phyloP scores from a whole-genome alignment of 2,888 invertebrate genomes.

The Dynastes maya region DNA sequence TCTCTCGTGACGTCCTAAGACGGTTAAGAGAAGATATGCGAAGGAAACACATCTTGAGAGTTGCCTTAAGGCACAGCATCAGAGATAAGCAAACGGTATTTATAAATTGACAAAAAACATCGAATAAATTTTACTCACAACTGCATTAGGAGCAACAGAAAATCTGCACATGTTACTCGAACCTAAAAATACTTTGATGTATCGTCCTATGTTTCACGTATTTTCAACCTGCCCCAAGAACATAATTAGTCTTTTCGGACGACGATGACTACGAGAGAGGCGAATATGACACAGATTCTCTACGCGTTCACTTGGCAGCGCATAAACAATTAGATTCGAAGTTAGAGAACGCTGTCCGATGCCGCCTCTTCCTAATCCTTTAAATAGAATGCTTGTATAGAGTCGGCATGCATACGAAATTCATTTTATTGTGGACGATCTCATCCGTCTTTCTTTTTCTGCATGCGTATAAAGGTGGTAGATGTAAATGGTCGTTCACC shows the following conservation, averaged over 20 bases:
- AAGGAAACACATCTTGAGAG: too few relatives aligned
- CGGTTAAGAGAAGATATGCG: too few relatives aligned
- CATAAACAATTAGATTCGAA: slow-evolving; percentile 12
- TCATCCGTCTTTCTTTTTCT: slow-evolving; percentile 14
- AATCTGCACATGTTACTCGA: neutral
- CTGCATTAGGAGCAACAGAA: neutral
- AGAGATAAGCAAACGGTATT: too few relatives aligned
- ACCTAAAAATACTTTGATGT: slow-evolving; percentile 22
- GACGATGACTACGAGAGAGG: slow-evolving; percentile 11
- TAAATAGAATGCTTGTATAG: neutral
- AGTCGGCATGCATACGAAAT: neutral
- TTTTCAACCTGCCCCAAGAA: slow-evolving; percentile 27
- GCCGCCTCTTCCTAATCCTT: slow-evolving; percentile 15
- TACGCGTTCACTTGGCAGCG: slow-evolving; percentile 14
- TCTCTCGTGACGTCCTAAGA: too few relatives aligned
- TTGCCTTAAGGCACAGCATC: too few relatives aligned
- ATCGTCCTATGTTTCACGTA: neutral
- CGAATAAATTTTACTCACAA: neutral
- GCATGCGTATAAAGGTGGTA: neutral
- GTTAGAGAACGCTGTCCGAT: slow-evolving; percentile 9
- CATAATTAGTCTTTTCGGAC: slow-evolving; percentile 21
- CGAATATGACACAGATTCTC: slow-evolving; percentile 23
- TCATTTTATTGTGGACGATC: slow-evolving; percentile 3
- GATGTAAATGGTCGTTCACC: neutral
- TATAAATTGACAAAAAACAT: too few relatives aligned